Evolutionary conservation across 2,888 invertebrate genomes (phyloP), one percentile per base, ranked within the genome.

Genomic region (Andricus curvator): DNA sequence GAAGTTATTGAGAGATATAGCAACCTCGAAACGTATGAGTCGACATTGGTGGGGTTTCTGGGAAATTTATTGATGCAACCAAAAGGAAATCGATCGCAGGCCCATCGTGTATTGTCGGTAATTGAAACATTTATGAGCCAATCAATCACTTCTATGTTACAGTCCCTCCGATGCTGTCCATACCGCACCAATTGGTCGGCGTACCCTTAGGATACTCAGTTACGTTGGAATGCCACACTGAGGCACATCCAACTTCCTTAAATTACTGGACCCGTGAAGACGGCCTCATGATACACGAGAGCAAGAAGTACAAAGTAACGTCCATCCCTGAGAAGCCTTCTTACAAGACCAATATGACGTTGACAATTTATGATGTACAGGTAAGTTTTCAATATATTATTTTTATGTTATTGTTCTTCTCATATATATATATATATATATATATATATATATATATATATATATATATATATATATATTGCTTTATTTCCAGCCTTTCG

Each of bases 91-190:
- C 88, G 87, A 88, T 86, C 70, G 84, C 80, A 82, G 81, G 81
- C 78, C 85, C 83, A 81, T 78, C 88, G 84, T 87, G 88, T 88
- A 88, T 86, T 85, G 87, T 84, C 86, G 85, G 86, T 89, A 88
- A 87, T 88, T 88, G 88, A 87, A 90, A 89, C 88, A 89, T 90
- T 89, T 89, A 89, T 89, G 88, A 90, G 87, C 87, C 85, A 88
- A 90, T 90, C 88, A 87, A 90, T 90, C 88, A 88, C 86, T 87
- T 81, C 67, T 83, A 20, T 76, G 90, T 94, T 94, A 78, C 94
- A 98, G 98, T 98, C 94, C 97, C 98, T 1, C 98, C 98, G 13
- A 97, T 97, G 97, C 94, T 98, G 80, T 97, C 96, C 96, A 97
- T 98, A 89, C 97, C 97, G 8, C 97, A 98, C 93, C 98, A 98